Evolutionary conservation across 2,113 vertebrate genomes (phyloP).

Genomic region (Enhydra lutris): DNA sequence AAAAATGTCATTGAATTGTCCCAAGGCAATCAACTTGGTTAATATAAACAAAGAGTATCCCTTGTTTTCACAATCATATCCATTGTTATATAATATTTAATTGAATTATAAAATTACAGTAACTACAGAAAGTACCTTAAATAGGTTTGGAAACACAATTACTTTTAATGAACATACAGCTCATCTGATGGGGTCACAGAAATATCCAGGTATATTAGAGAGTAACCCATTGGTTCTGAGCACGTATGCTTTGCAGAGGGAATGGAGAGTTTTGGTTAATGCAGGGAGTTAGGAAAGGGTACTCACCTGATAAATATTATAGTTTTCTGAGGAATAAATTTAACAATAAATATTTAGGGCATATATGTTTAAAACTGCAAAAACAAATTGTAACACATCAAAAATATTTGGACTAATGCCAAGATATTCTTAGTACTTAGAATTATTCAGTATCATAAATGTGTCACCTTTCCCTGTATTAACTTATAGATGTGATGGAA

Average conservation of each 20-base stretch:
- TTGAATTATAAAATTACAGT: conserved; percentile 18
- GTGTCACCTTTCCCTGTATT: neutral
- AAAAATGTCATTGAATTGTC: neutral
- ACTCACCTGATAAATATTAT: neutral
- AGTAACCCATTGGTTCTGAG: neutral
- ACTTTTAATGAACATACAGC: neutral
- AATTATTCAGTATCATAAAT: neutral
- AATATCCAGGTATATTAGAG: neutral
- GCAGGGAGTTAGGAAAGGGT: neutral
- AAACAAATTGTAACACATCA: neutral
- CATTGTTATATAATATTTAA: conserved; percentile 26
- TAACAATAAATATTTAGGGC: neutral
- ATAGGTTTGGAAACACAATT: neutral
- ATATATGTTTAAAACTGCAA: neutral
- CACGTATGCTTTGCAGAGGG: neutral
- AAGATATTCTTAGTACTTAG: neutral
- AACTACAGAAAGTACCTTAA: conserved; percentile 14
- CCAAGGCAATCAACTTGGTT: neutral
- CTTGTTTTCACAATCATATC: neutral
- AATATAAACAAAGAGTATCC: neutral
- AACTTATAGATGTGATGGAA: neutral
- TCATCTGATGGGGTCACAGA: neutral
- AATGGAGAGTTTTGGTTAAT: neutral
- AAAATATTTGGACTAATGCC: neutral
- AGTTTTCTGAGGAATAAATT: neutral